phyloP scores from a whole-genome alignment of 2,113 vertebrate genomes.

The Charina bottae region DNA sequence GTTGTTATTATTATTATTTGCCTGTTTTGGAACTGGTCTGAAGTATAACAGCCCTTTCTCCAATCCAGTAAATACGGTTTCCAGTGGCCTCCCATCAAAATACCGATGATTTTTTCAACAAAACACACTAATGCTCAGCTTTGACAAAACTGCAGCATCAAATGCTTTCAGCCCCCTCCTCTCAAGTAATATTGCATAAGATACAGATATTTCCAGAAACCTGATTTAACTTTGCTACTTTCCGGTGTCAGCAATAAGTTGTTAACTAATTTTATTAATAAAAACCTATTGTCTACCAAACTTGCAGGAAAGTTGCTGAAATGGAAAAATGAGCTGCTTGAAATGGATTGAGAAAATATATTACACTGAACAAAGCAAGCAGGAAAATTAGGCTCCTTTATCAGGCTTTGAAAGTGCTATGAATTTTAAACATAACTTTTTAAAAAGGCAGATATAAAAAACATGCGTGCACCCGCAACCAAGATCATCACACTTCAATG shows the following conservation, averaged over 20 bases:
- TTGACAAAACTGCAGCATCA: neutral
- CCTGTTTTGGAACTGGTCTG: neutral
- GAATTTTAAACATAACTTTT: conserved; percentile 76
- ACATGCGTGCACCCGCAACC: conserved; percentile 35
- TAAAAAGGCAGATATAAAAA: conserved; percentile 57
- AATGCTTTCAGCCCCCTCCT: neutral
- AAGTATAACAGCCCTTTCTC: neutral
- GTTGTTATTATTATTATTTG: neutral
- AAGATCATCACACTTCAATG: conserved; percentile 75
- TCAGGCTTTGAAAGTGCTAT: conserved; percentile 74
- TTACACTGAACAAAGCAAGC: conserved; percentile 70
- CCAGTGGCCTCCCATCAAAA: neutral
- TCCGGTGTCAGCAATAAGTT: conserved; percentile 60
- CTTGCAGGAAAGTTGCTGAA: conserved; percentile 72
- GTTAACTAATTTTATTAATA: conserved; percentile 41
- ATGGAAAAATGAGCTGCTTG: conserved; percentile 74
- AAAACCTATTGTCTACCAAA: conserved; percentile 46
- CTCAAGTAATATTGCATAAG: conserved; percentile 18
- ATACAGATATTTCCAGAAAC: conserved; percentile 64
- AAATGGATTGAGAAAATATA: conserved; percentile 75
- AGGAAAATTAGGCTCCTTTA: conserved; percentile 76
- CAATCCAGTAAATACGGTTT: neutral
- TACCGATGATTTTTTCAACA: neutral
- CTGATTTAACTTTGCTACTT: conserved; percentile 69
- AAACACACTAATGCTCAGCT: neutral